phyloP scores from a whole-genome alignment of 2,113 vertebrate species.

The Noturus placidus region DNA sequence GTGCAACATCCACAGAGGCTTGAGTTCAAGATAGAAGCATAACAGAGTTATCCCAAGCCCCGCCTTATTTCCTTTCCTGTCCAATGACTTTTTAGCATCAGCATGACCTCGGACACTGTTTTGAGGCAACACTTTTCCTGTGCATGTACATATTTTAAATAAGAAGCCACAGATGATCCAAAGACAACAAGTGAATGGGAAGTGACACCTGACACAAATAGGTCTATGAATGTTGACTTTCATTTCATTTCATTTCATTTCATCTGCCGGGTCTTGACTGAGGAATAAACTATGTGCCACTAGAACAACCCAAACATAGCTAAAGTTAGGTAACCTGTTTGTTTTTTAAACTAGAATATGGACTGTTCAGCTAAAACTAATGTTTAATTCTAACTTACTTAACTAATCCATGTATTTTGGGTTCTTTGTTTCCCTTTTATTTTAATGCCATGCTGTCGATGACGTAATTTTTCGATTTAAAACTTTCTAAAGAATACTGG shows the following conservation, averaged over 20 bases:
- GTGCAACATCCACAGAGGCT: not conserved
- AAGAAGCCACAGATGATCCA: not conserved
- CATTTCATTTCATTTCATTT: not conserved
- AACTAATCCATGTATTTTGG: not conserved
- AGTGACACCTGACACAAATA: not conserved
- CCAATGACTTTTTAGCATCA: not conserved
- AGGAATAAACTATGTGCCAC: not conserved
- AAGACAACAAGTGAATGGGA: not conserved
- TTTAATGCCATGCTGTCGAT: not conserved
- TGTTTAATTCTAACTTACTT: not conserved
- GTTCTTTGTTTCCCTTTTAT: not conserved
- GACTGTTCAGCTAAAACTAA: not conserved
- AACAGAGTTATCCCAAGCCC: not conserved
- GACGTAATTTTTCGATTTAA: not conserved
- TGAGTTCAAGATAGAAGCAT: not conserved
- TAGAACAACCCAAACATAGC: not conserved
- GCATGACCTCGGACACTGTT: not conserved
- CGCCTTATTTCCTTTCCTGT: not conserved
- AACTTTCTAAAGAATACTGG: not conserved
- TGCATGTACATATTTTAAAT: not conserved
- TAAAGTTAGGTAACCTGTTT: not conserved
- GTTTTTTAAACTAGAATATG: not conserved
- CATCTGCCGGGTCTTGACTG: not conserved
- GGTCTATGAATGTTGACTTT: not conserved
- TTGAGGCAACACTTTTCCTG: not conserved